Percentiles rank a stretch among this genome's conserved stretches.
phyloP scores from a whole-genome alignment of 2,113 vertebrate species.

The Ciconia maguari region DNA sequence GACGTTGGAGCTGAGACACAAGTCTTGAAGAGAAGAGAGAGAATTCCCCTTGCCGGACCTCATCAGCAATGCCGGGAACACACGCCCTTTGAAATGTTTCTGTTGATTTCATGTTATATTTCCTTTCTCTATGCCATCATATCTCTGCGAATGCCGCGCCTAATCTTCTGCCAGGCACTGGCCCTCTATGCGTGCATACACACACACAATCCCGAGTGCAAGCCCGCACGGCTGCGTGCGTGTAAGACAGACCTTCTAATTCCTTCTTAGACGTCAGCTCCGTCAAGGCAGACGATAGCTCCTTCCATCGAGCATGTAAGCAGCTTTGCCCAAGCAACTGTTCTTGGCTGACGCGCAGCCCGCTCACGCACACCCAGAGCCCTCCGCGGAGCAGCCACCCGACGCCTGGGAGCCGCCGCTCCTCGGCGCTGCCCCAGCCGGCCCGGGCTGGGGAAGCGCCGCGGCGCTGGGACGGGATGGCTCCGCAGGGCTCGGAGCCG shows the following conservation, averaged over 20 bases:
- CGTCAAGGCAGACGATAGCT: not conserved
- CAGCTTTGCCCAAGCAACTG: not conserved
- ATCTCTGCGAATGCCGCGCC: not conserved
- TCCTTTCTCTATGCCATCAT: not conserved
- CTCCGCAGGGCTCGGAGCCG: fast-evolving
- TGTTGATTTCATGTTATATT: not conserved
- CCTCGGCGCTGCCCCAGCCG: not conserved
- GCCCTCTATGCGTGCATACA: fast-evolving
- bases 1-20: not conserved
- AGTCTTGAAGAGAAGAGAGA: not conserved
- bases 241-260: not conserved
- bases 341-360: not conserved
- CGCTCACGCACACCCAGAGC: not conserved
- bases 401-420: too few species aligned
- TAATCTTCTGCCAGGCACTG: not conserved
- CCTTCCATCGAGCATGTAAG: not conserved
- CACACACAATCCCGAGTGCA: fast-evolving
- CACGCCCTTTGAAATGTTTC: not conserved
- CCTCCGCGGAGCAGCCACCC: fast-evolving
- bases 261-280: not conserved
- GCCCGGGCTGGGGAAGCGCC: not conserved
- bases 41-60: not conserved
- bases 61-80: not conserved
- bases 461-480: too few species aligned
- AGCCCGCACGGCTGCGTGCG: not conserved